Evolutionary conservation across 2,888 invertebrate genomes (phyloP).

Genomic region (Rhagium mordax): DNA sequence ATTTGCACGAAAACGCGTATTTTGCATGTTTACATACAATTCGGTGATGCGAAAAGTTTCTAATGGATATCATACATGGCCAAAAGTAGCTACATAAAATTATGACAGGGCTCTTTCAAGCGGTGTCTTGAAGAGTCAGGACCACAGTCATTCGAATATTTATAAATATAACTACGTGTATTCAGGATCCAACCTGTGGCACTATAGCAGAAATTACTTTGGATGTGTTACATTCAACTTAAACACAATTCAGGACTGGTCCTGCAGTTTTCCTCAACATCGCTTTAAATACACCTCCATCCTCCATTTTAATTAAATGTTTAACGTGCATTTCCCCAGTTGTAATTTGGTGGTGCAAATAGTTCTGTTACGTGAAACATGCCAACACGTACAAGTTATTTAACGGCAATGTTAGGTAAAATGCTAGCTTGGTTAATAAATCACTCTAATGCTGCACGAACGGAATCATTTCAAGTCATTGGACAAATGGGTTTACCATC

Average conservation of each 20-base stretch:
- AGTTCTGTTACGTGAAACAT: slow-evolving; percentile 1
- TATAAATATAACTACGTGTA: no score
- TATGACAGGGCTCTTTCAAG: neutral
- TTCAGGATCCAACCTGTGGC: no score
- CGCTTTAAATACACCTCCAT: neutral
- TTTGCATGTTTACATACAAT: slow-evolving; percentile 51
- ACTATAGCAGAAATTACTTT: no score
- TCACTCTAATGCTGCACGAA: neutral
- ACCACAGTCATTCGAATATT: neutral
- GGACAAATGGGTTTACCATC: neutral
- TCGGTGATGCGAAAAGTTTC: slow-evolving; percentile 6
- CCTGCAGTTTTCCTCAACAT: neutral
- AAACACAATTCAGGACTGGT: no score
- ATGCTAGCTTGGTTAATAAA: slow-evolving; percentile 1
- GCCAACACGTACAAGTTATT: slow-evolving; percentile 20
- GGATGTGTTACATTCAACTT: no score
- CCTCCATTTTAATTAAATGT: neutral
- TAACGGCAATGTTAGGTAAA: slow-evolving; percentile 1
- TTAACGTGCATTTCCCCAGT: neutral
- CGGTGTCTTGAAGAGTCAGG: neutral
- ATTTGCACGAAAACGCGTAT: slow-evolving; percentile 49
- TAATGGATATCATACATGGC: neutral
- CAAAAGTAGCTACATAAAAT: neutral
- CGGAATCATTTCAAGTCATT: slow-evolving; percentile 4
- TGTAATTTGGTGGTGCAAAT: neutral